Percentiles rank a stretch among this genome's conserved stretches.
These are phyloP conservation scores for Bradynema listronoti DNA, from an alignment of 1,140 invertebrate genomes.

Conservation along the genomic window DNA sequence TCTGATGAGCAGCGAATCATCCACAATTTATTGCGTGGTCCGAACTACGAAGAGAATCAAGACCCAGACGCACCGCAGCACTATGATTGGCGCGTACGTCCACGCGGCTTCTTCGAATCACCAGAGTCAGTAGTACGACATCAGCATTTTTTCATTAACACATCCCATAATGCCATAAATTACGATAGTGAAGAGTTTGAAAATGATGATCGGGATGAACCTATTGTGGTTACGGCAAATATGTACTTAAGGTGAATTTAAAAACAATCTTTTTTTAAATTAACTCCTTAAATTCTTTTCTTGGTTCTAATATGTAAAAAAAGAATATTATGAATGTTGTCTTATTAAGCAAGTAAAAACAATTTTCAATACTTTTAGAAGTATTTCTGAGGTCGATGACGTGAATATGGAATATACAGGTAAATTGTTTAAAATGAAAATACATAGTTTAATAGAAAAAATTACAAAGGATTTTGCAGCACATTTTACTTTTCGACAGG, in stretches of 20 bases:
- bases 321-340: conserved; percentile 18
- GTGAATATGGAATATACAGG: conserved; percentile 73
- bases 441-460: conserved; percentile 17
- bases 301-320: conserved; percentile 67
- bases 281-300: conserved; percentile 6
- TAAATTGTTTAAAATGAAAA: neutral
- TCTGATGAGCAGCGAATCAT: too few species aligned
- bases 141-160: neutral
- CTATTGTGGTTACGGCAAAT: conserved; percentile 68
- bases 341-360: conserved; percentile 12
- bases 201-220: conserved; percentile 60
- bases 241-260: conserved; percentile 61
- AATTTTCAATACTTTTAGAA: conserved; percentile 19
- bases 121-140: neutral
- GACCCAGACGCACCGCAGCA: too few species aligned
- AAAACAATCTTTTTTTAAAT: conserved; percentile 18
- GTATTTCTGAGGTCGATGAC: conserved; percentile 93
- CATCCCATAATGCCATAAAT: neutral
- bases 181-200: conserved; percentile 17
- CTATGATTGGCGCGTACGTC: conserved; percentile 53
- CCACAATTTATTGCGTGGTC: too few species aligned
- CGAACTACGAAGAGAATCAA: too few species aligned
- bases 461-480: too few species aligned
- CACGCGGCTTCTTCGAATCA: conserved; percentile 35
- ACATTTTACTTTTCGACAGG: conserved; percentile 86